These are phyloP conservation scores for Bufo gargarizans DNA, from an alignment of 2,113 vertebrate species.

Conservation along the genomic window DNA sequence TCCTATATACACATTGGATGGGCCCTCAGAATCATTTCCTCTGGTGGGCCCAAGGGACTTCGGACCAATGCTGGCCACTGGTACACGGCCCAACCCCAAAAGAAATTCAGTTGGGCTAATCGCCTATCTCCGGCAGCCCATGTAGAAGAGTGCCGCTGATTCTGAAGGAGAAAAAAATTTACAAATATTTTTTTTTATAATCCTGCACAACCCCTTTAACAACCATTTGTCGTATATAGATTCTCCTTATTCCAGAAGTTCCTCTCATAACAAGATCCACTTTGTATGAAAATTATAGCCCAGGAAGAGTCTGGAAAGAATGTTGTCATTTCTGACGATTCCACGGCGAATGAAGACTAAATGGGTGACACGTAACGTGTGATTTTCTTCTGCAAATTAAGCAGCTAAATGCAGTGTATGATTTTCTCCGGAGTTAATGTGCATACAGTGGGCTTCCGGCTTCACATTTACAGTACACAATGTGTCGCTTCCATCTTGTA, in stretches of 20 bases:
- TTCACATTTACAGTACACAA: not conserved
- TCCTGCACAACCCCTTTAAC: not conserved
- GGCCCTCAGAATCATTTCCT: no score
- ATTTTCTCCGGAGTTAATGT: not conserved
- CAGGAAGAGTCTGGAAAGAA: not conserved
- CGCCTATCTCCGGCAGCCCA: no score
- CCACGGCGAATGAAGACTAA: conserved; percentile 15
- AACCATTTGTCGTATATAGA: not conserved
- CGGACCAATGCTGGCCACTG: no score
- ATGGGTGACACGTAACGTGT: conserved; percentile 9
- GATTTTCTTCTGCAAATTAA: conserved; percentile 12
- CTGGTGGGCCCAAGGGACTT: no score
- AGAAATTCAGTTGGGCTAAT: no score
- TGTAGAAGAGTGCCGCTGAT: no score
- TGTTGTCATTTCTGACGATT: not conserved
- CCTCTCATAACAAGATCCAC: not conserved
- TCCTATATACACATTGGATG: no score
- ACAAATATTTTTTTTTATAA: no score
- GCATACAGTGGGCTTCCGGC: conserved; percentile 3
- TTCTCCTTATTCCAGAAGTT: conserved; percentile 5
- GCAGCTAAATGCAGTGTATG: not conserved
- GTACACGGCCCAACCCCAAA: no score
- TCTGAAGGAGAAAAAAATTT: no score
- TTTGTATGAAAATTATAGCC: conserved; percentile 24
- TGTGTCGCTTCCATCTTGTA: not conserved